Base-by-base conservation (phyloP, 1,140 invertebrate species). In the Phthorimaea operculella region DNA sequence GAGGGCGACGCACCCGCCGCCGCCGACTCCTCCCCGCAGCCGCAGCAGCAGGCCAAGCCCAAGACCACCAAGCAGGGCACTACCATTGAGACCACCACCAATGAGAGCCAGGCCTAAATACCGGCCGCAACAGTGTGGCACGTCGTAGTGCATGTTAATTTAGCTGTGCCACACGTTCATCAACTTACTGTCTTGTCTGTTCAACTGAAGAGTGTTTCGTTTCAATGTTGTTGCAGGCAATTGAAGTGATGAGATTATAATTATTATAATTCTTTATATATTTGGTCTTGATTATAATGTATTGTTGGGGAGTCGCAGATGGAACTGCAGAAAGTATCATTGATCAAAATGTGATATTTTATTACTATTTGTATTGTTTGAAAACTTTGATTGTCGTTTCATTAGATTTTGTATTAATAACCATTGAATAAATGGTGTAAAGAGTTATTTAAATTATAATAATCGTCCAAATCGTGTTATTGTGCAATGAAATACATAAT, bases 21-120 rank as follows among this genome's bases (percentile, higher is more conserved):
- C 54, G 55, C 62, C 16, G 42, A 64, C 33, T 53, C 72, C 51
- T 70, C 73, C 49, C 64, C 72, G 59, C 48, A 57, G 62, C 57
- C 60, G 54, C 68, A 60, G 52, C 63, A 68, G 55, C 70, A 72
- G 66, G 57, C 64, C 39, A 82, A 79, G 64, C 64, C 70, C 51
- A 63, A 53, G 59, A 57, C 39, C 54, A 79, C 76, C 62, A 67
- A 72, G 42, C 59, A 72, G 51, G 72, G 67, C 59, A 68, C 76
- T 57, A 78, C 70, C 57, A 74, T 79, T 55, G 84, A 85, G 56
- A 73, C 78, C 52, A 82, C 83, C 60, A 82, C 81, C 62, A 79
- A 83, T 66, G 83, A 86, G 72, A 86, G 83, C 74, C 84, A 86
- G 73, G 84, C 84, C 66, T 86, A 76, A 72, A 59, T 51, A 53